phyloP scores from a whole-genome alignment of 2,888 invertebrate genomes.

The Agonopterix heracliana region DNA sequence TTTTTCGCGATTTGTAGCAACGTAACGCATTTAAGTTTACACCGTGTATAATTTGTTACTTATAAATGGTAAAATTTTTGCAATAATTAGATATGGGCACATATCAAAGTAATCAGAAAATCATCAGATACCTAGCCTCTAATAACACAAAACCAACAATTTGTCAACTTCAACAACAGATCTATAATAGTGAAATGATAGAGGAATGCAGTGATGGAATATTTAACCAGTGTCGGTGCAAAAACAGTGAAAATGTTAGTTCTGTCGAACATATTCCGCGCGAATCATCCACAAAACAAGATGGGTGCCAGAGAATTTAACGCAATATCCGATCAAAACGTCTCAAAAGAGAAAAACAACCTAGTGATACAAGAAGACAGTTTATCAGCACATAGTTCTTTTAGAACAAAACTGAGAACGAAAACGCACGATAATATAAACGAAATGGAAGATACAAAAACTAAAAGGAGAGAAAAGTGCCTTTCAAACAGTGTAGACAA shows the following conservation, averaged over 20 bases:
- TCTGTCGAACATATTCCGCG: slow-evolving; percentile 66
- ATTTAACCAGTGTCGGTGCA: slow-evolving; percentile 59
- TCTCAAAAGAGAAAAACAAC: slow-evolving; percentile 35
- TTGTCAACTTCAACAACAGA: neutral
- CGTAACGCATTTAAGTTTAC: too few species aligned
- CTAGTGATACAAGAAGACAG: slow-evolving; percentile 31
- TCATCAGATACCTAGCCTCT: too few species aligned
- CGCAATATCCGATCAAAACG: too few species aligned
- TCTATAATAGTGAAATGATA: slow-evolving; percentile 47
- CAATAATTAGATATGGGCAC: too few species aligned
- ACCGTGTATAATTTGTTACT: too few species aligned
- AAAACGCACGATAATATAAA: slow-evolving; percentile 53
- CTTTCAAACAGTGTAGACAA: slow-evolving; percentile 64
- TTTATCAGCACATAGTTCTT: slow-evolving; percentile 27
- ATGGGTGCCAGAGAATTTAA: slow-evolving; percentile 13
- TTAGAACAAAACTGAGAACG: slow-evolving; percentile 54
- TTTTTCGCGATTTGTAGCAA: too few species aligned
- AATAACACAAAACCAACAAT: too few species aligned
- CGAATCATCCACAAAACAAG: slow-evolving; percentile 53
- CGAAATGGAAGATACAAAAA: slow-evolving; percentile 31
- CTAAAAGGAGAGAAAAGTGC: slow-evolving; percentile 47
- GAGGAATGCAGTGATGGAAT: slow-evolving; percentile 75
- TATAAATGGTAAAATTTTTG: too few species aligned
- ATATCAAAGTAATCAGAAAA: too few species aligned
- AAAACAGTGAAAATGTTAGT: slow-evolving; percentile 73